These are phyloP conservation scores for Diogma glabrata DNA, from an alignment of 2,888 invertebrate genomes.

Conservation along the genomic window DNA sequence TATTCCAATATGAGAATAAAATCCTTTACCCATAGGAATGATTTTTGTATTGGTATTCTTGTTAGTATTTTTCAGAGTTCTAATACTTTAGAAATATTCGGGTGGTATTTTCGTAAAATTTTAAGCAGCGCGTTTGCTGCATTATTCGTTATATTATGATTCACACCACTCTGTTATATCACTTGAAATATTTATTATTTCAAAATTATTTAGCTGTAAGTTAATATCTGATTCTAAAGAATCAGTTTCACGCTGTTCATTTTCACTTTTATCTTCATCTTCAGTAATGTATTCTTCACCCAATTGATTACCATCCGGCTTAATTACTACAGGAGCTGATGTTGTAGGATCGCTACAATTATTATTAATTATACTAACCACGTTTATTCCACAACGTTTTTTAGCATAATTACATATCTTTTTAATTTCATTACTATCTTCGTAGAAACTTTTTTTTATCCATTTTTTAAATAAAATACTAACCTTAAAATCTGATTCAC, in stretches of 20 bases:
- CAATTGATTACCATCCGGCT: background rate
- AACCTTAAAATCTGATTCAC: background rate
- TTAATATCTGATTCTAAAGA: no score
- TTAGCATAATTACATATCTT: no score
- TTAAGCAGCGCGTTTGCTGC: background rate
- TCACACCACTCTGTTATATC: background rate
- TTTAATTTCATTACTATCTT: no score
- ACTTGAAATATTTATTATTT: background rate
- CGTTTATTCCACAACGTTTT: background rate
- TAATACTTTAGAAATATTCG: background rate
- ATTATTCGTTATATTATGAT: background rate
- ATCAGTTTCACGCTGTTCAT: no score
- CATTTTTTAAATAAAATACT: background rate
- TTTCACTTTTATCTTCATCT: no score
- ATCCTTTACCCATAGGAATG: background rate
- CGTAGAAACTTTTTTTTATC: background rate
- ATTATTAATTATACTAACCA: background rate
- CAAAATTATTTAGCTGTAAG: no score
- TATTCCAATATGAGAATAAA: no score
- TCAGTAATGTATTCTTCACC: no score
- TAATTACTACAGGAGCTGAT: background rate
- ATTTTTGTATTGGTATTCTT: background rate
- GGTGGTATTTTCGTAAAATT: background rate
- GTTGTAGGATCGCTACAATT: background rate
- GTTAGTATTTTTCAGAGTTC: background rate